These are phyloP conservation scores for Tupaia tana DNA, from an alignment of 2,113 vertebrate genomes.

Conservation along the genomic window DNA sequence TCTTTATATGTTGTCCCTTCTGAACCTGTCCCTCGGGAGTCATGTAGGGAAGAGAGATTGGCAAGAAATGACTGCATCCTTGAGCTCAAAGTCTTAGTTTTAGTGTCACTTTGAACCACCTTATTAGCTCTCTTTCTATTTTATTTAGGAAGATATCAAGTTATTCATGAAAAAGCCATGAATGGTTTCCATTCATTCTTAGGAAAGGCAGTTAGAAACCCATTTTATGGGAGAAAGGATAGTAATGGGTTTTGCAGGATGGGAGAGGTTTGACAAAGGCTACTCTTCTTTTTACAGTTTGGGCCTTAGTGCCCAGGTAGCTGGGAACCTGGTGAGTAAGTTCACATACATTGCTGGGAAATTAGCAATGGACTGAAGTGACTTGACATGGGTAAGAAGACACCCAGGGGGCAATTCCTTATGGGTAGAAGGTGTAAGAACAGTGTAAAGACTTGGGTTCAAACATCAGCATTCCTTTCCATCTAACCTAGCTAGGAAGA, in stretches of 20 bases:
- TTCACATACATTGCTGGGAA: neutral
- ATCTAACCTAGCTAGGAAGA: neutral
- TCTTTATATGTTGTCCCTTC: neutral
- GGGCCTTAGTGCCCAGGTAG: neutral
- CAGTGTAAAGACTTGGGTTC: neutral
- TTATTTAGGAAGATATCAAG: neutral
- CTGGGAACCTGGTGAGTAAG: neutral
- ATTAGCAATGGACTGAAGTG: neutral
- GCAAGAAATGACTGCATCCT: neutral
- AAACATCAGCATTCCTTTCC: neutral
- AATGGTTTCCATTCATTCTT: neutral
- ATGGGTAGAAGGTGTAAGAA: neutral
- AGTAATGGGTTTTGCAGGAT: neutral
- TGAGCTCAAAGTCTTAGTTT: neutral
- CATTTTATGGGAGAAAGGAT: neutral
- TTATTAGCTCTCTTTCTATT: neutral
- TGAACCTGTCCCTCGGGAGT: neutral
- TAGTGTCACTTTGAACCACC: neutral
- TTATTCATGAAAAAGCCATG: neutral
- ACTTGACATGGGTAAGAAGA: neutral
- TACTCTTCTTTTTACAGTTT: neutral
- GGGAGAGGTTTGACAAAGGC: neutral
- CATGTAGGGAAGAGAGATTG: neutral
- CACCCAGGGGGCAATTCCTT: neutral
- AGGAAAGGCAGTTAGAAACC: constrained; percentile 9